These are phyloP conservation scores for Solen grandis DNA, from an alignment of 1,140 invertebrate genomes.

Conservation along the genomic window DNA sequence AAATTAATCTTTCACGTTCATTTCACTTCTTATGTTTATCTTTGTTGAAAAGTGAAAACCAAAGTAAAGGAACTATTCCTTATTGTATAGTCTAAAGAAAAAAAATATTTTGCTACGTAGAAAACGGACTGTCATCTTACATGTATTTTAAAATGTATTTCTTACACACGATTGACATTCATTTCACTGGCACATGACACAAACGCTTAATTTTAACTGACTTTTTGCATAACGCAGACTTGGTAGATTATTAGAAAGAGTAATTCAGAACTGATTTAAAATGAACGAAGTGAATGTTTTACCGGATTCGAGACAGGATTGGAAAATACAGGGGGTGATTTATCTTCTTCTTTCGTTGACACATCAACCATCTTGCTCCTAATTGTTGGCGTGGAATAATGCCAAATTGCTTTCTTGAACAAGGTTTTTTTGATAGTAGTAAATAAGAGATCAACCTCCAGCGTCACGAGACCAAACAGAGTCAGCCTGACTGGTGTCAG, in stretches of 20 bases:
- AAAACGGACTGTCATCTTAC: too few relatives aligned
- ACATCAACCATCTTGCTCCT: conserved; percentile 60
- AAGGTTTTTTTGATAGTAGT: conserved; percentile 57
- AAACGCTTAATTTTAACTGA: not conserved
- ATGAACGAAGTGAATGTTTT: not conserved
- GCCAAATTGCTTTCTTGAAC: conserved; percentile 61
- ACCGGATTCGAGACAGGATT: not conserved
- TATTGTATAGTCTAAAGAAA: too few relatives aligned
- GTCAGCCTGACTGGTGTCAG: conserved; percentile 59
- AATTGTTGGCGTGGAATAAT: conserved; percentile 63
- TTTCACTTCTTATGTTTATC: too few relatives aligned
- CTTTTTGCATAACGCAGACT: not conserved
- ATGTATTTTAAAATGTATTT: too few relatives aligned
- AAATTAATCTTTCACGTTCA: too few relatives aligned
- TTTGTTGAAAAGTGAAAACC: too few relatives aligned
- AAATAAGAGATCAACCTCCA: conserved; percentile 59
- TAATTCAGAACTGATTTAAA: not conserved
- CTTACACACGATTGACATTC: too few relatives aligned
- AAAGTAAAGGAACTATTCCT: too few relatives aligned
- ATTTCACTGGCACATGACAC: too few relatives aligned
- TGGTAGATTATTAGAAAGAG: not conserved
- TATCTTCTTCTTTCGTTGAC: conserved; percentile 62
- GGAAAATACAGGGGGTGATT: conserved; percentile 59
- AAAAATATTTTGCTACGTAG: too few relatives aligned
- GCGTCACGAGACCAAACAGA: conserved; percentile 60